These are phyloP conservation scores for Pseudochromis fuscus DNA, from an alignment of 2,797 vertebrate species.

Conservation along the genomic window DNA sequence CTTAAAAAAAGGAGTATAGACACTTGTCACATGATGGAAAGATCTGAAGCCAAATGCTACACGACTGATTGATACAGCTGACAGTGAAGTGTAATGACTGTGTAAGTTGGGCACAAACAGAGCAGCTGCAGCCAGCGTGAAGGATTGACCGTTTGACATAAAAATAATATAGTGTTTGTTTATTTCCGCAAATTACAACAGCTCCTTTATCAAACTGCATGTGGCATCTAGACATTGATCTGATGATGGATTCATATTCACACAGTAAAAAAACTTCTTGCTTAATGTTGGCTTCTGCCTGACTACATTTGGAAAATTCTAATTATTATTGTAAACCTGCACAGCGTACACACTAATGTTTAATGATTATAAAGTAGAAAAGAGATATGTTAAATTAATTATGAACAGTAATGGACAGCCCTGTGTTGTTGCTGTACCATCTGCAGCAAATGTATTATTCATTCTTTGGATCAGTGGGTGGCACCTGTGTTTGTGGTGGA, in stretches of 20 bases:
- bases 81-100: constrained; percentile 3
- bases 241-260: constrained; percentile 20
- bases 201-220: constrained; percentile 7
- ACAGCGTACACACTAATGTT: not conserved
- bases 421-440: constrained; percentile 8
- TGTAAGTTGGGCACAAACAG: constrained; percentile 10
- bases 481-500: constrained; percentile 16
- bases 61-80: constrained; percentile 2
- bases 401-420: not conserved
- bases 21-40: not conserved
- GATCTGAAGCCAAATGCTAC: constrained; percentile 3
- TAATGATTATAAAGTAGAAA: not conserved
- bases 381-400: constrained; percentile 2
- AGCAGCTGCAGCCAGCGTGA: constrained; percentile 14
- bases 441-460: constrained; percentile 13
- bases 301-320: not conserved
- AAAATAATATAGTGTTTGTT: constrained; percentile 1
- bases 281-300: constrained; percentile 5
- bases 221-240: not conserved
- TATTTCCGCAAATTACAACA: not conserved
- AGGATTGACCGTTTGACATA: constrained; percentile 2
- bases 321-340: not conserved
- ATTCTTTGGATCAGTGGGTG: constrained; percentile 11
- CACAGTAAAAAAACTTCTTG: constrained; percentile 5
- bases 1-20: constrained; percentile 11